Conservation (phyloP, 2,113 vertebrate species). For the Maccullochella peelii region DNA sequence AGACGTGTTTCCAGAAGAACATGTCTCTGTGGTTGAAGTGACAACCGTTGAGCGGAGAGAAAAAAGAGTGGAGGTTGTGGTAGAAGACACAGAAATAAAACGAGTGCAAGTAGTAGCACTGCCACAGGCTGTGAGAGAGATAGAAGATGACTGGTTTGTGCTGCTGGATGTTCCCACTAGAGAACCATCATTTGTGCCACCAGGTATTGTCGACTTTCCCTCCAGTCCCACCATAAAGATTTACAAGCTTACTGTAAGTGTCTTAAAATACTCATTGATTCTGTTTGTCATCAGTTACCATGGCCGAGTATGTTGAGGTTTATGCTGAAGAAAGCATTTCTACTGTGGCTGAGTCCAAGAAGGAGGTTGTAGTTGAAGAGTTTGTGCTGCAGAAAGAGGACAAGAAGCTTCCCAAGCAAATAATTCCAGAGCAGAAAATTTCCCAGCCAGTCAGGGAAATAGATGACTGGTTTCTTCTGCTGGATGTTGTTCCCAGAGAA, state of each 20-base stretch:
- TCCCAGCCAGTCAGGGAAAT: constrained; percentile 37
- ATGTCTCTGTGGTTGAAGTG: constrained; percentile 18
- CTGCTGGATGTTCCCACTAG: constrained; percentile 56
- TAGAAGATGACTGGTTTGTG: constrained; percentile 77
- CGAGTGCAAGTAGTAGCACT: neutral
- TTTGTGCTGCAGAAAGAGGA: constrained; percentile 30
- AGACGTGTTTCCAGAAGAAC: constrained; percentile 38
- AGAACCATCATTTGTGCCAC: constrained; percentile 46
- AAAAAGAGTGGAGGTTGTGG: constrained; percentile 7
- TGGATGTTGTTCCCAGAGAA: constrained; percentile 65
- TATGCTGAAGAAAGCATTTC: constrained; percentile 32
- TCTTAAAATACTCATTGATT: neutral
- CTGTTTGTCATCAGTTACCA: constrained; percentile 48
- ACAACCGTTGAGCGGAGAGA: constrained; percentile 19
- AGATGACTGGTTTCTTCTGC: constrained; percentile 74
- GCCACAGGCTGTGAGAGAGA: constrained; percentile 30
- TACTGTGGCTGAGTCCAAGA: constrained; percentile 28
- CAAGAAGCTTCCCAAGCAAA: constrained; percentile 1
- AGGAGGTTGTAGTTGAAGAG: constrained; percentile 34
- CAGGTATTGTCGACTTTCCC: constrained; percentile 61
- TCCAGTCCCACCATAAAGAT: neutral
- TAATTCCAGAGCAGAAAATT: constrained; percentile 34
- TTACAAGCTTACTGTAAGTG: neutral
- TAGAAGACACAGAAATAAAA: constrained; percentile 27
- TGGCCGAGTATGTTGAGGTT: constrained; percentile 6